phyloP scores from a whole-genome alignment of 2,113 vertebrate genomes.

The Astatoreochromis straeleni region DNA sequence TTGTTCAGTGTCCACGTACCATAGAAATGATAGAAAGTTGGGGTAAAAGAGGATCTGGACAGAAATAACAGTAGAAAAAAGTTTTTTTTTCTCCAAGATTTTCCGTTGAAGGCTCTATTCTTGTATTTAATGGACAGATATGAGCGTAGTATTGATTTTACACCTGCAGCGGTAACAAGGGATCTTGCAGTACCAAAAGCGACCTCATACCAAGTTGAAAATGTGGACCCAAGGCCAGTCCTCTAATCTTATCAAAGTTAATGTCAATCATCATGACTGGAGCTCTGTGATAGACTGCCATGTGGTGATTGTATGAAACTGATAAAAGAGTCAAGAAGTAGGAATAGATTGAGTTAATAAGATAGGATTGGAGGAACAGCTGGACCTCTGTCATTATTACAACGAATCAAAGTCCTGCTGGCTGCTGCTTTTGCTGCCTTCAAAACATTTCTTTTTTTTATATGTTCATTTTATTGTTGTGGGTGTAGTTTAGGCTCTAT shows the following conservation, averaged over 20 bases:
- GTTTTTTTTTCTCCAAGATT: neutral
- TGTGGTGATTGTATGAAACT: neutral
- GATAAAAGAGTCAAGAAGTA: neutral
- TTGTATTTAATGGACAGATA: neutral
- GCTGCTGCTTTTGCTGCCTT: neutral
- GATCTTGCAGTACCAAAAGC: neutral
- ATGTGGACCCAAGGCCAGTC: neutral
- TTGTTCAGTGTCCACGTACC: neutral
- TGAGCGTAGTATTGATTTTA: neutral
- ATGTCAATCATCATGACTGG: neutral
- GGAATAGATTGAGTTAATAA: neutral
- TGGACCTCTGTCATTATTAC: slow-evolving; percentile 5
- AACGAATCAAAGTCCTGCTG: neutral
- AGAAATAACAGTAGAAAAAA: neutral
- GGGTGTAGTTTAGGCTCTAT: neutral
- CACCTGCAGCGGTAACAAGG: neutral
- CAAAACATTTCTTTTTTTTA: neutral
- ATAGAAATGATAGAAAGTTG: neutral
- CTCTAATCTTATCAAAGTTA: slow-evolving; percentile 6
- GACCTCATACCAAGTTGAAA: neutral
- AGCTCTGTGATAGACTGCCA: neutral
- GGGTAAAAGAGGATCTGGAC: neutral
- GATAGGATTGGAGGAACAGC: neutral
- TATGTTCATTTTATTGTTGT: neutral
- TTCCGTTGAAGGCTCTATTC: neutral